Conservation (phyloP, 2,797 vertebrate genomes). For the Danio aesculapii region DNA sequence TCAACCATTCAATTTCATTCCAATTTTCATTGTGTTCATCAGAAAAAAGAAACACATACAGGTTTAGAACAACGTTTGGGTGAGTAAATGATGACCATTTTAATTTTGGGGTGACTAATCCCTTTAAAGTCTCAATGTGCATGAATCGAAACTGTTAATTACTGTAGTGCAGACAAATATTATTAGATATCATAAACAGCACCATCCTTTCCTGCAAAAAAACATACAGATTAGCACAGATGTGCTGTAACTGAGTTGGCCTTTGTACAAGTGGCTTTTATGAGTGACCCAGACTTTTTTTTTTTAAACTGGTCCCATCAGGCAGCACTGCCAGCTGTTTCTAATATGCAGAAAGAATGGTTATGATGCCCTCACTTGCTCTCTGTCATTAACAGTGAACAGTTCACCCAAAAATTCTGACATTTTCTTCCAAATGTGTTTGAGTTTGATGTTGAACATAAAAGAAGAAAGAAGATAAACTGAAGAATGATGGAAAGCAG, state of each 20-base stretch:
- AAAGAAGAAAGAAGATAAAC: no score
- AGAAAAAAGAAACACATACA: no score
- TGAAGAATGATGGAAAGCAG: no score
- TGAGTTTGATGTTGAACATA: no score
- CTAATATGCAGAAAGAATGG: background rate
- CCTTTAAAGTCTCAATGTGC: background rate
- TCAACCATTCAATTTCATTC: no score
- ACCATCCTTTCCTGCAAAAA: background rate
- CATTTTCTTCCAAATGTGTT: no score
- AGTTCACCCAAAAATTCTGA: no score
- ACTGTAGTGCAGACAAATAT: background rate
- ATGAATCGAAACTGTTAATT: conserved; percentile 1
- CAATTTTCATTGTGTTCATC: no score
- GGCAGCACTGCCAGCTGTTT: background rate
- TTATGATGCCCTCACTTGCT: background rate
- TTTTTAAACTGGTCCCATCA: background rate
- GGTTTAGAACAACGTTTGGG: no score
- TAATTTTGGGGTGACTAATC: background rate
- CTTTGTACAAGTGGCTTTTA: conserved; percentile 20
- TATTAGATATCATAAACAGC: background rate
- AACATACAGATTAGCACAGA: background rate
- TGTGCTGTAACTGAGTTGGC: background rate
- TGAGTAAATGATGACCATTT: background rate
- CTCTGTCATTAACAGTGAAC: background rate
- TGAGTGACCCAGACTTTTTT: background rate